These are phyloP conservation scores for Phaonia tiefii DNA, from an alignment of 2,888 invertebrate genomes.

Conservation along the genomic window DNA sequence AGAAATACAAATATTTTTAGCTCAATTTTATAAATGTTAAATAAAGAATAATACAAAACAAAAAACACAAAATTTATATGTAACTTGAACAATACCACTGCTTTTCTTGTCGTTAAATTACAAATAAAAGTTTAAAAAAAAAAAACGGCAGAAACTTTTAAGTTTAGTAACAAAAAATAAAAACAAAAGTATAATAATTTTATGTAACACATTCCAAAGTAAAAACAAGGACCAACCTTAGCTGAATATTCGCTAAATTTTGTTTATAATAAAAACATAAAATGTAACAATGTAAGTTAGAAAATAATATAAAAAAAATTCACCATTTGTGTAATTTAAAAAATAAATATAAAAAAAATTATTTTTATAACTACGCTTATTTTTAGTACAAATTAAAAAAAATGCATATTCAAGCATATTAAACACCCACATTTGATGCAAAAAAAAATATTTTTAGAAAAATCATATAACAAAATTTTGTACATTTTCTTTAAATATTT, in stretches of 20 bases:
- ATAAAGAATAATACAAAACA: conserved; percentile 28
- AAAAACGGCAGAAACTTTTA: no score
- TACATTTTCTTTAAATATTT: background rate
- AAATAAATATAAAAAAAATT: background rate
- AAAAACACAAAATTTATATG: conserved; percentile 6
- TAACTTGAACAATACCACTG: conserved; percentile 48
- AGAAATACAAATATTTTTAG: conserved; percentile 57
- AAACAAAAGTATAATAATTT: conserved; percentile 7
- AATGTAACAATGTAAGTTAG: no score
- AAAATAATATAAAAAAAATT: conserved; percentile 10
- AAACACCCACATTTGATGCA: conserved; percentile 38
- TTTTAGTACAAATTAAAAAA: conserved; percentile 24
- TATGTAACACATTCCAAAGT: conserved; percentile 76
- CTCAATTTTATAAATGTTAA: conserved; percentile 60
- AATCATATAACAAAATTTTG: background rate
- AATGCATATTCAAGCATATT: conserved; percentile 8
- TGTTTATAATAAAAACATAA: background rate
- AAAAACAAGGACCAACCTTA: conserved; percentile 60
- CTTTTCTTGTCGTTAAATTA: conserved; percentile 58
- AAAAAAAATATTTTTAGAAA: conserved; percentile 37
- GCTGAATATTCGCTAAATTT: conserved; percentile 26
- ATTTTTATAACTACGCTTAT: conserved; percentile 19
- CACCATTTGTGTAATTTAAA: background rate
- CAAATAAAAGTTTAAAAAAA: background rate
- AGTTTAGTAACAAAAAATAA: background rate